Percentiles rank a stretch among this genome's conserved stretches.
Conservation (phyloP, 2,113 vertebrate species). For the Peucedramus taeniatus region DNA sequence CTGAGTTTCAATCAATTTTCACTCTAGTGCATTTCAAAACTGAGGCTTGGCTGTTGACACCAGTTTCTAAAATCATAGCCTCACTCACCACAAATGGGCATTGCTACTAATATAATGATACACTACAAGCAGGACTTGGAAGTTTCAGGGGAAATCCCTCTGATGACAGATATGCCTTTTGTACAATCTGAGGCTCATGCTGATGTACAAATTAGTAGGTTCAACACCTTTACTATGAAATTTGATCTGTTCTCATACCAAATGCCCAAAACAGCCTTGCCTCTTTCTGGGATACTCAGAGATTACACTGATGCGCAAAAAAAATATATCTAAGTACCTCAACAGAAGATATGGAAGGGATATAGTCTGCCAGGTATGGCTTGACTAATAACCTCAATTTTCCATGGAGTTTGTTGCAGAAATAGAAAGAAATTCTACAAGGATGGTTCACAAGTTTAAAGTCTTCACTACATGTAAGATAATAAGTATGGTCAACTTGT, state of each 20-base stretch:
- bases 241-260: background rate
- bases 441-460: background rate
- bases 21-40: background rate
- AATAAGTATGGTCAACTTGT: background rate
- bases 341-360: background rate
- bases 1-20: background rate
- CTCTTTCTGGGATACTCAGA: background rate
- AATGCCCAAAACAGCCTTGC: background rate
- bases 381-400: background rate
- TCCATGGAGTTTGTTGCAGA: background rate
- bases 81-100: background rate
- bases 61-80: background rate
- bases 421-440: background rate
- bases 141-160: background rate
- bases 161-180: background rate
- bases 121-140: background rate
- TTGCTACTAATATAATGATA: background rate
- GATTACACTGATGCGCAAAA: background rate
- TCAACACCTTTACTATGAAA: background rate
- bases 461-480: background rate
- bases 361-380: background rate
- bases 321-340: background rate
- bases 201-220: background rate
- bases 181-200: background rate
- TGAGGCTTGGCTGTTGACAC: background rate